Percentiles rank a stretch among this genome's conserved stretches.
Evolutionary conservation across 2,797 vertebrate genomes (phyloP).

Genomic region (Lophius americanus): DNA sequence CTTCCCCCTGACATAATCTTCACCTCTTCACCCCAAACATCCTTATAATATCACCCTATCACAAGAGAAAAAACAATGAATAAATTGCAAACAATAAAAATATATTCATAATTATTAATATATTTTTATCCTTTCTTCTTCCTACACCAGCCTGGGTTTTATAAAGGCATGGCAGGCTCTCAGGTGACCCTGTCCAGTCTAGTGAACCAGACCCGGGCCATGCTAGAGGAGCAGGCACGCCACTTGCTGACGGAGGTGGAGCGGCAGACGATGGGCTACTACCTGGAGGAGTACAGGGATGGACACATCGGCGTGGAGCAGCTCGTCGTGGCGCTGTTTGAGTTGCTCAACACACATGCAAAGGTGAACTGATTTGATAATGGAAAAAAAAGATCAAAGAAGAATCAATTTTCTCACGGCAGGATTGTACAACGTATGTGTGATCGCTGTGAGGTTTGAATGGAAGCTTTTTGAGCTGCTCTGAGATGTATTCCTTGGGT

Average conservation of each 20-base stretch:
- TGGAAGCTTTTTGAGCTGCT: slow-evolving; percentile 25
- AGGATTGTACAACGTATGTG: slow-evolving; percentile 3
- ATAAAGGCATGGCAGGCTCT: slow-evolving; percentile 92
- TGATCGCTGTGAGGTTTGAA: slow-evolving; percentile 16
- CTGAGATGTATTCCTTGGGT: slow-evolving; percentile 31
- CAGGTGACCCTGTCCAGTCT: slow-evolving; percentile 95
- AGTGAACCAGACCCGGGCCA: slow-evolving; percentile 90
- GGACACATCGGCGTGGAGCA: slow-evolving; percentile 89
- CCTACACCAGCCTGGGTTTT: slow-evolving; percentile 85
- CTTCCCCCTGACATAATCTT: slow-evolving; percentile 9
- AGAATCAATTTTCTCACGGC: slow-evolving; percentile 2
- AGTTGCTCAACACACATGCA: slow-evolving; percentile 95
- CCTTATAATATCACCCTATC: not conserved
- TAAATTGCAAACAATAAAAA: not conserved
- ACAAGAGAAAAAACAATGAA: slow-evolving; percentile 1
- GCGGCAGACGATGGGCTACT: slow-evolving; percentile 92
- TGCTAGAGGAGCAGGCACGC: slow-evolving; percentile 93
- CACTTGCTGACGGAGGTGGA: slow-evolving; percentile 91
- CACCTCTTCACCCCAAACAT: not conserved
- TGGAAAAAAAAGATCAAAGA: not conserved
- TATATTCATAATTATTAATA: not conserved
- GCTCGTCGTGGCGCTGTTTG: slow-evolving; percentile 92
- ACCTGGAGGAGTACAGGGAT: slow-evolving; percentile 92
- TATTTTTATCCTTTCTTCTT: not conserved
- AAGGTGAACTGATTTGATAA: slow-evolving; percentile 82